Conservation (phyloP, 2,113 vertebrate species). For the Protomyctophum bolini region DNA sequence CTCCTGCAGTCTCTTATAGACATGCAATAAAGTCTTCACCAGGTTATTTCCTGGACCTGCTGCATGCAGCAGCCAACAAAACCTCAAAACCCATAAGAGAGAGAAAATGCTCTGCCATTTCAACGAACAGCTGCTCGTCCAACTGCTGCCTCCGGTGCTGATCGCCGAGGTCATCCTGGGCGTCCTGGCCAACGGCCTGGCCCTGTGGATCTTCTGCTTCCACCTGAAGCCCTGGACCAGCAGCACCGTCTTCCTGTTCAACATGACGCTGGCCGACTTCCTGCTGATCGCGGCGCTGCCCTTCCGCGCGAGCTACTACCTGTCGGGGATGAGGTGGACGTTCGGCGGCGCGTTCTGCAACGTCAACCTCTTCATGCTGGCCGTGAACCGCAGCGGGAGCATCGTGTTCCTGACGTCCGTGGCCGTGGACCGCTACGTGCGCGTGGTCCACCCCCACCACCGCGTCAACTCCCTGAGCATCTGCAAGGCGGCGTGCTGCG, state of each 20-base stretch:
- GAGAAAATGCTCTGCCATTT: constrained; percentile 61
- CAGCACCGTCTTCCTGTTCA: constrained; percentile 64
- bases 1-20: too few species aligned
- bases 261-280: constrained; percentile 61
- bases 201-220: constrained; percentile 69
- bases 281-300: constrained; percentile 63
- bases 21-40: too few species aligned
- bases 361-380: constrained; percentile 53
- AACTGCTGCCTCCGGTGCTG: constrained; percentile 58
- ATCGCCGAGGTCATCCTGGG: constrained; percentile 58
- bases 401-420: constrained; percentile 68
- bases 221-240: constrained; percentile 72
- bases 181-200: constrained; percentile 61
- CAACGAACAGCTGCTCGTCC: constrained; percentile 40
- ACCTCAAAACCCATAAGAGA: background rate
- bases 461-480: constrained; percentile 43
- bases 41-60: background rate
- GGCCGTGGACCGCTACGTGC: constrained; percentile 65
- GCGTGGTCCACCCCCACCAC: constrained; percentile 67
- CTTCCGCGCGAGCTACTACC: constrained; percentile 63
- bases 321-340: constrained; percentile 22
- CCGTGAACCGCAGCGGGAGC: constrained; percentile 59
- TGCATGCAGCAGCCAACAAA: constrained; percentile 13
- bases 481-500: constrained; percentile 27
- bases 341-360: constrained; percentile 15